Evolutionary conservation across 2,113 vertebrate genomes (phyloP).

Genomic region (Anarhynchus alexandrinus): DNA sequence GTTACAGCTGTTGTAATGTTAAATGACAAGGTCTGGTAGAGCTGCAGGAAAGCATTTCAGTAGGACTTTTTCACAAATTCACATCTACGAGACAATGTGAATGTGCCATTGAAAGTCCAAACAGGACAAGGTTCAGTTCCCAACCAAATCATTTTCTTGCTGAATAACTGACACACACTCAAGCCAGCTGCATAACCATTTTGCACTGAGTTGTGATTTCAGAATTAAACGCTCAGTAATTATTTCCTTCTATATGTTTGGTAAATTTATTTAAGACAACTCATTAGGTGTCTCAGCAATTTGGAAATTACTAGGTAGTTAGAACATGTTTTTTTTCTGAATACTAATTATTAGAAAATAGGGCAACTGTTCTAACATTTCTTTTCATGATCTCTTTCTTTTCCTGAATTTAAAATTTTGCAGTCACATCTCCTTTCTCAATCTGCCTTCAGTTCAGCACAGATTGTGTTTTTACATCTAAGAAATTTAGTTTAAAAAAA

Average conservation of each 20-base stretch:
- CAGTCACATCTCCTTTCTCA: not conserved
- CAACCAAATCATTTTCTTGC: not conserved
- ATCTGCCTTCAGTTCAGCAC: not conserved
- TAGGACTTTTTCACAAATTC: not conserved
- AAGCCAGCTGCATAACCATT: not conserved
- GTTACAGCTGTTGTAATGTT: not conserved
- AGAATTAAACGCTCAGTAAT: conserved; percentile 49
- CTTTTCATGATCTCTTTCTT: not conserved
- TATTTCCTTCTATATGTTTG: conserved; percentile 36
- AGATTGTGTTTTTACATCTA: conserved; percentile 7
- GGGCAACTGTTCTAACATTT: conserved; percentile 2
- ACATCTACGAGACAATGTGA: not conserved
- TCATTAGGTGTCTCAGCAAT: conserved; percentile 50
- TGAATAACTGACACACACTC: not conserved
- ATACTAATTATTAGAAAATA: conserved; percentile 56
- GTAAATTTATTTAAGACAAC: conserved; percentile 47
- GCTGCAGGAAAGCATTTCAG: not conserved
- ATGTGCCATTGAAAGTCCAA: not conserved
- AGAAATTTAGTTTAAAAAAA: not conserved
- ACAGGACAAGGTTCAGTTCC: not conserved
- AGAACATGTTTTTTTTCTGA: conserved; percentile 16
- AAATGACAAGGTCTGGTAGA: not conserved
- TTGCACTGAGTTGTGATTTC: not conserved
- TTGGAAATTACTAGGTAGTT: conserved; percentile 51
- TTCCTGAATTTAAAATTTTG: not conserved